phyloP scores from a whole-genome alignment of 2,888 invertebrate genomes.

The Eustalomyia histrio region DNA sequence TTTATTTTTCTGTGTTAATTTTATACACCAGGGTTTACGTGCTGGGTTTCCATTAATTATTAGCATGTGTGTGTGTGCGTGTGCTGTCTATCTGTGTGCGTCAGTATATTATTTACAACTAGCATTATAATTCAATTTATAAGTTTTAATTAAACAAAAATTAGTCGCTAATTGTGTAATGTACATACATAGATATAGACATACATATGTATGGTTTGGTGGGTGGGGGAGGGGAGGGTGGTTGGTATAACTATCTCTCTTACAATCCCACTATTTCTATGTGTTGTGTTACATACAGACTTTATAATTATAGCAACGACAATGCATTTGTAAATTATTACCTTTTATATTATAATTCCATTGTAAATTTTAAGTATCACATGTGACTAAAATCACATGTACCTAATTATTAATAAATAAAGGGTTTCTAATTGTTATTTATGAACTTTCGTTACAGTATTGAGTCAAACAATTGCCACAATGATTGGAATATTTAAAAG shows the following conservation, averaged over 20 bases:
- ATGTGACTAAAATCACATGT: slow-evolving; percentile 18
- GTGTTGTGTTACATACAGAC: not conserved
- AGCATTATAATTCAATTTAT: slow-evolving; percentile 66
- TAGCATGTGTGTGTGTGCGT: not conserved
- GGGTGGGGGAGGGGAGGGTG: no score
- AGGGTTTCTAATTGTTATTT: slow-evolving; percentile 54
- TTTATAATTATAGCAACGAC: not conserved
- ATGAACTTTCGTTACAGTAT: slow-evolving; percentile 21
- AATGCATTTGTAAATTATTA: slow-evolving; percentile 6
- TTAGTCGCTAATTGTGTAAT: slow-evolving; percentile 60
- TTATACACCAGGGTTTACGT: slow-evolving; percentile 16
- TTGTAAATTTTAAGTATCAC: slow-evolving; percentile 17
- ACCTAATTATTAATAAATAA: slow-evolving; percentile 41
- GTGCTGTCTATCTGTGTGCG: not conserved
- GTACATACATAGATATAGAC: slow-evolving; percentile 27
- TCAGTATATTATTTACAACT: slow-evolving; percentile 58
- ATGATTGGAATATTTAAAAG: no score
- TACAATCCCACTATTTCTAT: not conserved
- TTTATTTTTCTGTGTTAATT: not conserved
- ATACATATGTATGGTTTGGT: no score
- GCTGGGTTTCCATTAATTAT: slow-evolving; percentile 32
- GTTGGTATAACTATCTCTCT: not conserved
- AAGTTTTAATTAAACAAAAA: slow-evolving; percentile 66
- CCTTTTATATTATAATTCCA: not conserved
- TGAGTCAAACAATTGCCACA: no score